These are phyloP conservation scores for Akabosia matsudoensis DNA, from an alignment of 1,140 invertebrate species.

Conservation along the genomic window DNA sequence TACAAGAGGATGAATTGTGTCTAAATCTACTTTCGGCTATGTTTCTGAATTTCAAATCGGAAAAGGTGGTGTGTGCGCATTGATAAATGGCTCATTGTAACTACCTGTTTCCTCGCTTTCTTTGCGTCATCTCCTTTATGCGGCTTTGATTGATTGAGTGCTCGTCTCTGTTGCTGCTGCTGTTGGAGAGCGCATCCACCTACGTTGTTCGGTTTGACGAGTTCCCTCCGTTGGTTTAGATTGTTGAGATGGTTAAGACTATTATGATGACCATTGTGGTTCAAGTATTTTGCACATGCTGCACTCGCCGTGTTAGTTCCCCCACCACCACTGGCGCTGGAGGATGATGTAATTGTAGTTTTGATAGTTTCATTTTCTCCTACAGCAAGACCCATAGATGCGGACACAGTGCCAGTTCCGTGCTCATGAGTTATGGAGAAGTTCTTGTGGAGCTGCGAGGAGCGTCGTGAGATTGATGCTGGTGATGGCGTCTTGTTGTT, in stretches of 20 bases:
- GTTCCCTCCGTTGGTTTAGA: not conserved
- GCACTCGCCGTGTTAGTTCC: not conserved
- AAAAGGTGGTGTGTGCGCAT: not conserved
- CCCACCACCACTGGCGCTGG: too few relatives aligned
- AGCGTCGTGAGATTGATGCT: not conserved
- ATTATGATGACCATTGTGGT: not conserved
- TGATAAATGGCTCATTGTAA: not conserved
- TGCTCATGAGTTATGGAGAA: not conserved
- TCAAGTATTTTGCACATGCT: not conserved
- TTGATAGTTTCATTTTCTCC: not conserved
- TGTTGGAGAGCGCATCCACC: not conserved
- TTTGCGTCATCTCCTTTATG: constrained; percentile 49
- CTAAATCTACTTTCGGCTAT: too few relatives aligned
- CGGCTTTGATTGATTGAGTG: not conserved
- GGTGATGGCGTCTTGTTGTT: not conserved
- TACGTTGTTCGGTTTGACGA: not conserved
- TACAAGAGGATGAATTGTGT: too few relatives aligned
- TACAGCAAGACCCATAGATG: not conserved
- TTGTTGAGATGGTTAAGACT: not conserved
- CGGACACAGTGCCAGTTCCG: not conserved
- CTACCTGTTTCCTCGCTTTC: constrained; percentile 50
- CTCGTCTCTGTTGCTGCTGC: constrained; percentile 1
- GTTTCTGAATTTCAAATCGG: not conserved
- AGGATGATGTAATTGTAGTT: not conserved
- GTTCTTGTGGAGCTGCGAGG: not conserved